Conservation (phyloP, 2,797 vertebrate genomes). For the Sebastes steindachneri region DNA sequence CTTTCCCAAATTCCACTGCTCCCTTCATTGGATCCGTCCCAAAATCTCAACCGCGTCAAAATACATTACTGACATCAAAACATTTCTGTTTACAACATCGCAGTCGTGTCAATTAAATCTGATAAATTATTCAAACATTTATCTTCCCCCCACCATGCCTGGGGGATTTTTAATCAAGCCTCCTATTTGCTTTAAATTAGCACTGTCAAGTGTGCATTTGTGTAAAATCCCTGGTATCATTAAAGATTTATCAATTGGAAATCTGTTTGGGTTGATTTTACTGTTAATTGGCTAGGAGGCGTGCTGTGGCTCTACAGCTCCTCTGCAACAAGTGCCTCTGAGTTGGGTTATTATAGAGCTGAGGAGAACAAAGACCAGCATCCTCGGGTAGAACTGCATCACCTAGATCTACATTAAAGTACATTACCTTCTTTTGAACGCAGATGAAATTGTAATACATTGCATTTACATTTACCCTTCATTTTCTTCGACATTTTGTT, state of each 20-base stretch:
- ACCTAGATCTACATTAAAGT: neutral
- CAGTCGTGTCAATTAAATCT: conserved; percentile 90
- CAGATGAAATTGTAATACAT: neutral
- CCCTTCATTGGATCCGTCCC: conserved; percentile 79
- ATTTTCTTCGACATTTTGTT: neutral
- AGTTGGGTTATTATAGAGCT: neutral
- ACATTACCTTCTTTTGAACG: too few species aligned
- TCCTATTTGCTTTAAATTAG: conserved; percentile 99
- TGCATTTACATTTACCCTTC: too few species aligned
- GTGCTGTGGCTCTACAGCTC: conserved; percentile 58
- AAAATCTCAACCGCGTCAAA: conserved; percentile 84
- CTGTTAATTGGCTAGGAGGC: conserved; percentile 92
- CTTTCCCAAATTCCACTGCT: conserved; percentile 31
- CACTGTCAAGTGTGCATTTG: conserved; percentile 93
- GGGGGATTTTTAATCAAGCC: conserved; percentile 96
- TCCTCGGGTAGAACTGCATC: neutral
- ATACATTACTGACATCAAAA: conserved; percentile 90
- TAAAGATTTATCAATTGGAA: conserved; percentile 97
- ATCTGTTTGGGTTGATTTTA: conserved; percentile 94
- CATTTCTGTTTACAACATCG: conserved; percentile 92
- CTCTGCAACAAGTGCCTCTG: conserved; percentile 78
- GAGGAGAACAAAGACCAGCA: conserved; percentile 6
- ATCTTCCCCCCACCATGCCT: conserved; percentile 80
- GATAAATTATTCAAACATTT: conserved; percentile 95
- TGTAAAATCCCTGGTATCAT: conserved; percentile 97